Conservation (phyloP, 2,888 invertebrate genomes). For the Nymphalis c-album region DNA sequence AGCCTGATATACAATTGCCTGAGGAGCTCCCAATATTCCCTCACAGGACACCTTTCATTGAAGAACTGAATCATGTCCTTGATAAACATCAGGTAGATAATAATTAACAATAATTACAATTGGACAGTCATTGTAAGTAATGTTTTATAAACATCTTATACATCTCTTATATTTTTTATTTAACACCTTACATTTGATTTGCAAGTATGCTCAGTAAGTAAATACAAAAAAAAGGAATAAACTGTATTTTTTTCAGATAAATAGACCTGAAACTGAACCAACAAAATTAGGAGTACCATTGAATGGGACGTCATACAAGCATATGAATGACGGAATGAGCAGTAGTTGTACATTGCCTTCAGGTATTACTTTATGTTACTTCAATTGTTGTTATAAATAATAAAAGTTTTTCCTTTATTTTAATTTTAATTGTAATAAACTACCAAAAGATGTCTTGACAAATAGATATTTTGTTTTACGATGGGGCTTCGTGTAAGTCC, state of each 20-base stretch:
- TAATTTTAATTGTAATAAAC: too few species aligned
- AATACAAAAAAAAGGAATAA: background rate
- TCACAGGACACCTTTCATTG: constrained; percentile 91
- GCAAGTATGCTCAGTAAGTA: too few species aligned
- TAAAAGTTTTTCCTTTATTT: background rate
- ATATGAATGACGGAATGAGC: constrained; percentile 86
- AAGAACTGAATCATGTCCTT: constrained; percentile 88
- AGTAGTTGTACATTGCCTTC: constrained; percentile 89
- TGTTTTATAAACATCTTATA: too few species aligned
- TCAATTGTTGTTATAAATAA: background rate
- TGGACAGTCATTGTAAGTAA: too few species aligned
- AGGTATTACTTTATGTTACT: constrained; percentile 45
- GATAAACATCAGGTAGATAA: constrained; percentile 85
- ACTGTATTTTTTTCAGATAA: constrained; percentile 55
- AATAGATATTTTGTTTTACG: too few species aligned
- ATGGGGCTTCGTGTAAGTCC: too few species aligned
- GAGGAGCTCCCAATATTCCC: constrained; percentile 98
- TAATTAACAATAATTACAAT: too few species aligned
- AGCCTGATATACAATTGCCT: constrained; percentile 94
- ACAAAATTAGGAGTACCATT: constrained; percentile 70
- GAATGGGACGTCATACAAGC: constrained; percentile 73
- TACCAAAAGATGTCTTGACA: too few species aligned
- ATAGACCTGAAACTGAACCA: constrained; percentile 77
- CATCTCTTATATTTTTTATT: too few species aligned
- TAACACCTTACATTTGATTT: too few species aligned